A percentile compares a stretch with the other conserved stretches of the same genome.
Conservation (phyloP, 2,797 vertebrate species). For the Erpetoichthys calabaricus region DNA sequence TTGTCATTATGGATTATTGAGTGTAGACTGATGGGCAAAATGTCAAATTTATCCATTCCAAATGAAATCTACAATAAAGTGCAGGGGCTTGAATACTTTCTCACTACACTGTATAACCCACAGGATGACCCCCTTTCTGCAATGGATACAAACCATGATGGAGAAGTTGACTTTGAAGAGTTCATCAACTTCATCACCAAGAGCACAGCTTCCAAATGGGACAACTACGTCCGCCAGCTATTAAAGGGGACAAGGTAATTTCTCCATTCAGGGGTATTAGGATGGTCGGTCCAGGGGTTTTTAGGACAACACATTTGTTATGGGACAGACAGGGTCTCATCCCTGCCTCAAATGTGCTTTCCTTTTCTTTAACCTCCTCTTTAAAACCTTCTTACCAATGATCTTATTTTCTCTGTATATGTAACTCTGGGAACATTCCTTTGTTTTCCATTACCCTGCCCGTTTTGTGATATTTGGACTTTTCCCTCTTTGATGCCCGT, state of each 20-base stretch:
- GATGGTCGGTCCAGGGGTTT: too few relatives aligned
- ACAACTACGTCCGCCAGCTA: conserved; percentile 12
- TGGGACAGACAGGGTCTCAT: too few relatives aligned
- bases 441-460: too few relatives aligned
- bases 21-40: too few relatives aligned
- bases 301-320: too few relatives aligned
- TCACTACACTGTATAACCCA: neutral
- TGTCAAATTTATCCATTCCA: too few relatives aligned
- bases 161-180: conserved; percentile 17
- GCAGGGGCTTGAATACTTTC: too few relatives aligned
- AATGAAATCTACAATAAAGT: too few relatives aligned
- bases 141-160: conserved; percentile 15
- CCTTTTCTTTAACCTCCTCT: too few relatives aligned
- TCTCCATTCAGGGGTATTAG: neutral
- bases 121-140: conserved; percentile 13
- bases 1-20: too few relatives aligned
- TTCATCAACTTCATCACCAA: conserved; percentile 19
- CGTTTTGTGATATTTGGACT: conserved; percentile 8
- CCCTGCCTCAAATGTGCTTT: too few relatives aligned
- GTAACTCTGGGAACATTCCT: conserved; percentile 6
- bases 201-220: conserved; percentile 9
- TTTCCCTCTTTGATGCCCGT: conserved; percentile 9
- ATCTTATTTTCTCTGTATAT: neutral
- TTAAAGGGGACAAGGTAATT: conserved; percentile 14
- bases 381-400: too few relatives aligned